Evolutionary conservation across 2,888 invertebrate species (phyloP), one percentile per base, ranked within the genome.

Genomic region (Eupeodes luniger): DNA sequence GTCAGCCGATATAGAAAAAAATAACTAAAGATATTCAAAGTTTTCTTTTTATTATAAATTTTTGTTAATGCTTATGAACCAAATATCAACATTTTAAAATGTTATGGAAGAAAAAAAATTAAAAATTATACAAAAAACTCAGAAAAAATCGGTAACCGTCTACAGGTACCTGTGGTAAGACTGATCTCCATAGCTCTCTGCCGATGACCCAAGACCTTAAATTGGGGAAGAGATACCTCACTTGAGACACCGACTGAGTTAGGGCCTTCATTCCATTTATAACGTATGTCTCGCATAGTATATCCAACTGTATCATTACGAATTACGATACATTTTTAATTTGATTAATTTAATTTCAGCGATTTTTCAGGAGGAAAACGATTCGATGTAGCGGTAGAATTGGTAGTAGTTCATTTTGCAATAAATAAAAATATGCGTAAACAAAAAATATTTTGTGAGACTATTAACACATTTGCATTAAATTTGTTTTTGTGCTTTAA

Each of bases 241-340:
- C 97, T 97, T 95, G 98, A 98, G 94, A 98, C 98, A 94, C 98
- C 98, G 94, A 98, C 98, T 94, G 98, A 98, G 95, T 97, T 97
- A 94, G 97, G 97, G 93, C 98, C 98, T 95, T 98, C 97, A 95
- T 98, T 97, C 98, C 98, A 98, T 95, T 97, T 97, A 96, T 98
- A 98, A 94, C 98, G 96, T 96, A 98, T 98, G 96, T 98, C 98
- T 95, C 97, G 96, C 98, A 98, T 98, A 95, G 98, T 98, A 96
- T 98, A 98, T 96, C 98, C 98, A 97, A 98, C 98, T 98, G 85
- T 85, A 85, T 85, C 75, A 66, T 92, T 79, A 40, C 36, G 69
- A 53, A 69, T 80, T 88, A 77, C 70, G 81, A 90, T 86, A 86
- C 76, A 80, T 83, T 82, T 76, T 82, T 14, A 62, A 81, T 70